These are phyloP conservation scores for Pterobdella sp. DNA, from an alignment of 2,888 invertebrate species.

Conservation along the genomic window DNA sequence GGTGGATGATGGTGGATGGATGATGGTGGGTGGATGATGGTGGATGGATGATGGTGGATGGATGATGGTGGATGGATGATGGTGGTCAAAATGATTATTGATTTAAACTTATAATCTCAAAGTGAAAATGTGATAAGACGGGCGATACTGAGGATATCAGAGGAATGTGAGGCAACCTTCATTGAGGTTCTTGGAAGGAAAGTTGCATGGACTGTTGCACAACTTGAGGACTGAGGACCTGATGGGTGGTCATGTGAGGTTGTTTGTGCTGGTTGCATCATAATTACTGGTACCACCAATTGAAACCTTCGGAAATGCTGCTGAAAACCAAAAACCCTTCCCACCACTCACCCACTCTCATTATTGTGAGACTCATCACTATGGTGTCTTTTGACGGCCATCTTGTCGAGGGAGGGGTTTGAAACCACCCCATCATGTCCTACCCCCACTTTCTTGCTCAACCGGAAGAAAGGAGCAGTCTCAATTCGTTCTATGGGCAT, in stretches of 20 bases:
- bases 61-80: not conserved
- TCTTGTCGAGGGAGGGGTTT: conserved; percentile 68
- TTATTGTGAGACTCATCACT: conserved; percentile 40
- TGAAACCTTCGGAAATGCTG: not conserved
- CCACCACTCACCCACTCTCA: conserved; percentile 22
- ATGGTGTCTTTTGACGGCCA: conserved; percentile 80
- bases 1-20: no score
- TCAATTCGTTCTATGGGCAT: conserved; percentile 92
- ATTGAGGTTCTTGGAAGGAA: not conserved
- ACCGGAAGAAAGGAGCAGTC: conserved; percentile 92
- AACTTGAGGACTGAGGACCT: not conserved
- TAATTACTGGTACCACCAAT: not conserved
- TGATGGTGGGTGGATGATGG: no score
- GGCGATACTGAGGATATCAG: not conserved
- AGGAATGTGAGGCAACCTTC: not conserved
- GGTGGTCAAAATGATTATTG: not conserved
- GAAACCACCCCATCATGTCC: conserved; percentile 43
- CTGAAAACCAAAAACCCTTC: not conserved
- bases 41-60: no score
- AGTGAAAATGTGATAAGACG: not conserved
- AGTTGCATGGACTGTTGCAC: not conserved
- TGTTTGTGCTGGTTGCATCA: not conserved
- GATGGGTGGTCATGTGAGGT: not conserved
- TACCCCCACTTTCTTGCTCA: conserved; percentile 58
- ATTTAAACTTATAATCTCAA: not conserved